A percentile compares a stretch with the other conserved stretches of the same genome.
These are phyloP conservation scores for Pogonomyrmex barbatus DNA, from an alignment of 1,140 invertebrate species.

Conservation along the genomic window DNA sequence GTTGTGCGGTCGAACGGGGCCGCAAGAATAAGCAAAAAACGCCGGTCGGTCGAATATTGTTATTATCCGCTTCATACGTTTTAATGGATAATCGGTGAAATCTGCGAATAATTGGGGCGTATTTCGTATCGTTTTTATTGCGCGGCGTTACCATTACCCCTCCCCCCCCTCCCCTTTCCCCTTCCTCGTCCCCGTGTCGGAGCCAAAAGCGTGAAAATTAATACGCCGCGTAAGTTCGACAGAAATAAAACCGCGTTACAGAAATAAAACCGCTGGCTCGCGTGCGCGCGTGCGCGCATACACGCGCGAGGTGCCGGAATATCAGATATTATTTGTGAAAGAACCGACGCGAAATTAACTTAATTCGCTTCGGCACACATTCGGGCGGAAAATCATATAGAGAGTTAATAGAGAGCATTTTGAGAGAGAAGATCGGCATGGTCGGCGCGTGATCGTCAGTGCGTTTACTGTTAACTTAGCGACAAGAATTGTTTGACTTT, in stretches of 20 bases:
- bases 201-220: conserved; percentile 51
- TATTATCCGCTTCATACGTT: conserved; percentile 38
- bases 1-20: background rate
- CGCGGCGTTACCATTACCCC: background rate
- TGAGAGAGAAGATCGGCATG: conserved; percentile 13
- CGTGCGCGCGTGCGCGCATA: background rate
- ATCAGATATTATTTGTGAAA: conserved; percentile 53
- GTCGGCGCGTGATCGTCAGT: background rate
- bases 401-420: conserved; percentile 57
- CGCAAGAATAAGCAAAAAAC: conserved; percentile 51
- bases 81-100: conserved; percentile 40
- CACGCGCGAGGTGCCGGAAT: conserved; percentile 6
- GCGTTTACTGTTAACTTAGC: conserved; percentile 57
- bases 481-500: conserved; percentile 55
- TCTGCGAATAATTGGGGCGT: conserved; percentile 44
- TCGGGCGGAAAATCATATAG: conserved; percentile 47
- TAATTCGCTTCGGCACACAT: conserved; percentile 54
- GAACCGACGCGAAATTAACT: conserved; percentile 57
- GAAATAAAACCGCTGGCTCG: background rate
- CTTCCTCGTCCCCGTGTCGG: too few relatives aligned
- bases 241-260: conserved; percentile 1
- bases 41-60: background rate
- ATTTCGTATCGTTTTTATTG: conserved; percentile 40
- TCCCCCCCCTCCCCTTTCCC: too few relatives aligned
- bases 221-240: conserved; percentile 32